Evolutionary conservation across 2,113 vertebrate genomes (phyloP).

Genomic region (Protobothrops flavoviridis): DNA sequence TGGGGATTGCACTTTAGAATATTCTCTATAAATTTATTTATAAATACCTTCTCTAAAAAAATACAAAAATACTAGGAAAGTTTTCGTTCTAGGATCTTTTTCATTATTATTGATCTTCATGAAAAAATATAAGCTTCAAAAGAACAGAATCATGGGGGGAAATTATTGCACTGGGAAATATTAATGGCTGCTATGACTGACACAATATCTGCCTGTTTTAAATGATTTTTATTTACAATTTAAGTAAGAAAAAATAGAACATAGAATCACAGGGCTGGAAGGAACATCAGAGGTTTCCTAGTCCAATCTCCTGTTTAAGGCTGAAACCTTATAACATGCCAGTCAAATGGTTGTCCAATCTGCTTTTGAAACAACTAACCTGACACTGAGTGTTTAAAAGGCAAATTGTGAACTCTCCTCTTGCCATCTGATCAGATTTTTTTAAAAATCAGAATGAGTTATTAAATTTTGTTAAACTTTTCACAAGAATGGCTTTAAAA

Average conservation of each 20-base stretch:
- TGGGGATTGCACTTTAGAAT: background rate
- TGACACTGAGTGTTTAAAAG: background rate
- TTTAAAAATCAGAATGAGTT: background rate
- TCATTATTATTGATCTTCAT: background rate
- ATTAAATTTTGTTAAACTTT: background rate
- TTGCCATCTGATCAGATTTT: background rate
- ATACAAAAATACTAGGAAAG: background rate
- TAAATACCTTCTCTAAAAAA: background rate
- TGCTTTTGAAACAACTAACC: background rate
- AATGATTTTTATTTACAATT: background rate
- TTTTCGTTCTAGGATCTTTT: background rate
- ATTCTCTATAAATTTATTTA: background rate
- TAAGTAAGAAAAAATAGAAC: background rate
- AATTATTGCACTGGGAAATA: background rate
- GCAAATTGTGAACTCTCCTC: background rate
- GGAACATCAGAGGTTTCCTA: background rate
- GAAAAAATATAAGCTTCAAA: background rate
- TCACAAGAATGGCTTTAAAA: background rate
- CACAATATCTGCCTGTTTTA: background rate
- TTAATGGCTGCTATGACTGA: background rate
- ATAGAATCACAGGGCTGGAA: background rate
- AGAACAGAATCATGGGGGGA: background rate
- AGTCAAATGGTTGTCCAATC: background rate
- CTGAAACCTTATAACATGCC: background rate
- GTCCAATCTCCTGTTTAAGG: background rate